Evolutionary conservation across 2,888 invertebrate genomes (phyloP).

Genomic region (Slavum lentiscoides): DNA sequence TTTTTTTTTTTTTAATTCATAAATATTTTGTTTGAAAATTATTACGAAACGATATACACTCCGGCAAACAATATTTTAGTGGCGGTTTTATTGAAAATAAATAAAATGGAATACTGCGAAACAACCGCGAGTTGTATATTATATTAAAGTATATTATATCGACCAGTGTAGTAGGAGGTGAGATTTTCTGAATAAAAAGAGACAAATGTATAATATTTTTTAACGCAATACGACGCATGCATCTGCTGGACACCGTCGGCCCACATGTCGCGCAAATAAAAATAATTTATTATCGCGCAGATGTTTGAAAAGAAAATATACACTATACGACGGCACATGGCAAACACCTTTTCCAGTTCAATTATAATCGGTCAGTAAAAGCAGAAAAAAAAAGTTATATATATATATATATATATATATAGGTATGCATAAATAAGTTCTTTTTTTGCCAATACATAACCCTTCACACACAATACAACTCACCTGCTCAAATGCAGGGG

Average conservation of each 20-base stretch:
- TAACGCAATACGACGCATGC: neutral
- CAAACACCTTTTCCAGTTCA: conserved; percentile 10
- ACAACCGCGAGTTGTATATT: too few species aligned
- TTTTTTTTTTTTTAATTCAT: too few species aligned
- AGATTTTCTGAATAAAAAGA: neutral
- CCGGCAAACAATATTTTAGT: too few species aligned
- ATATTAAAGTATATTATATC: neutral
- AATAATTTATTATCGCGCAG: conserved; percentile 18
- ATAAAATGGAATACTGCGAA: neutral
- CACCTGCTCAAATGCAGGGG: conserved; percentile 1
- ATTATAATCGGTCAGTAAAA: neutral
- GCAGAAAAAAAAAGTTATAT: neutral
- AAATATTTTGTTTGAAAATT: too few species aligned
- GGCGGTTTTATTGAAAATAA: too few species aligned
- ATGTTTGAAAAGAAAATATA: conserved; percentile 11
- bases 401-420: neutral
- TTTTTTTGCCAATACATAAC: conserved; percentile 1
- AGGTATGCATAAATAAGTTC: neutral
- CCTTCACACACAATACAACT: neutral
- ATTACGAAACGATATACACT: too few species aligned
- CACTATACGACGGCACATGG: neutral
- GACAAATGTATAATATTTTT: neutral
- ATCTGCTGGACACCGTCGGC: conserved; percentile 14
- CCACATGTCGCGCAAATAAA: conserved; percentile 38
- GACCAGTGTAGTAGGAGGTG: conserved; percentile 21